phyloP scores from a whole-genome alignment of 1,140 invertebrate species.

The Papilio glaucus region DNA sequence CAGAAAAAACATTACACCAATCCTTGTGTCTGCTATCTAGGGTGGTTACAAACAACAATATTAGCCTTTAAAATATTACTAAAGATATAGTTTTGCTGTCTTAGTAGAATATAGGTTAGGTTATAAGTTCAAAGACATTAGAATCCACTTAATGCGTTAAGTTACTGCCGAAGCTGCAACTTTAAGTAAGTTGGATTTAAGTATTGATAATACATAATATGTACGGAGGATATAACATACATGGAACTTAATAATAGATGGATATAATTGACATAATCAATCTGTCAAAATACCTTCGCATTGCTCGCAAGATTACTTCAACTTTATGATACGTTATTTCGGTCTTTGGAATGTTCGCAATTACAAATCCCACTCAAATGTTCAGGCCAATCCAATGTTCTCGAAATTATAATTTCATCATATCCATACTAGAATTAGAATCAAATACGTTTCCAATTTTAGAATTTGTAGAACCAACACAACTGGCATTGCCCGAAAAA shows the following conservation, averaged over 20 bases:
- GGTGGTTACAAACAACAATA: too few species aligned
- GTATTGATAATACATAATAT: neutral
- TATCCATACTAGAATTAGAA: neutral
- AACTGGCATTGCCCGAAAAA: too few species aligned
- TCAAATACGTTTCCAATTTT: too few species aligned
- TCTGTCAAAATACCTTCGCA: conserved; percentile 20
- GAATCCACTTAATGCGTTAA: neutral
- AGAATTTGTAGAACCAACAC: too few species aligned
- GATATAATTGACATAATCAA: conserved; percentile 17
- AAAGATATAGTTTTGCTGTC: too few species aligned
- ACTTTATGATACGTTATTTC: conserved; percentile 11
- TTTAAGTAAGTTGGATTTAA: neutral
- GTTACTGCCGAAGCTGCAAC: neutral
- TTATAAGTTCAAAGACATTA: too few species aligned
- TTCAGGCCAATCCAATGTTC: neutral
- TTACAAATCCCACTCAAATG: conserved; percentile 16
- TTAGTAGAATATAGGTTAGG: too few species aligned
- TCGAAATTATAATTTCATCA: neutral
- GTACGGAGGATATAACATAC: neutral
- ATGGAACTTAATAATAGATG: neutral
- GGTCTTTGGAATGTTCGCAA: conserved; percentile 15
- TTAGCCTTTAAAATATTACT: too few species aligned
- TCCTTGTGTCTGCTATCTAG: too few species aligned
- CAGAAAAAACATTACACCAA: conserved; percentile 9
- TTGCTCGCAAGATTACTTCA: neutral